phyloP scores from a whole-genome alignment of 2,888 invertebrate genomes.

The Drosophila rellima region DNA sequence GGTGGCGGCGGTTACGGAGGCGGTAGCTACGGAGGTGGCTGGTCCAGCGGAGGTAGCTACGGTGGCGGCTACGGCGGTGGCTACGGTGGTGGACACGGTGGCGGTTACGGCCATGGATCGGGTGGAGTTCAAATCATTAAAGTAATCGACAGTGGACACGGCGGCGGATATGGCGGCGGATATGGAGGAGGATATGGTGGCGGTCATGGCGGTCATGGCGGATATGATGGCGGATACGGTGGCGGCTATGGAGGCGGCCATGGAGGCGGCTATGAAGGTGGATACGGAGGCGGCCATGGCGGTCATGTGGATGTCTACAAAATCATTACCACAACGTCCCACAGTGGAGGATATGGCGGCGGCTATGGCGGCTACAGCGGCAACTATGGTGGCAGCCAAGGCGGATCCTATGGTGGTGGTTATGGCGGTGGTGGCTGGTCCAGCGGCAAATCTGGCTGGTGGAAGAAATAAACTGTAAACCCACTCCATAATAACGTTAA shows the following conservation, averaged over 20 bases:
- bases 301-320: conserved; percentile 56
- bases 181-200: conserved; percentile 33
- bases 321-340: conserved; percentile 47
- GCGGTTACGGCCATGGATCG: conserved; percentile 36
- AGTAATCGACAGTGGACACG: conserved; percentile 32
- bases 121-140: conserved; percentile 44
- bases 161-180: conserved; percentile 37
- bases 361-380: conserved; percentile 47
- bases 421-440: conserved; percentile 26
- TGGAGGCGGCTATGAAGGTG: conserved; percentile 32
- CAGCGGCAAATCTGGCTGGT: conserved; percentile 65
- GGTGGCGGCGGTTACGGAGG: conserved; percentile 42
- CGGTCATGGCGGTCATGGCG: conserved; percentile 16
- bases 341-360: conserved; percentile 40
- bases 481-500: conserved; percentile 3
- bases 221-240: conserved; percentile 21
- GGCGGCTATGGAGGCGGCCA: conserved; percentile 37
- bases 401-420: conserved; percentile 9
- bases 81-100: conserved; percentile 30
- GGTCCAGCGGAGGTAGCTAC: conserved; percentile 19
- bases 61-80: conserved; percentile 22
- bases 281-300: conserved; percentile 34
- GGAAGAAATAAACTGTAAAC: conserved; percentile 65
- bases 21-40: conserved; percentile 26
- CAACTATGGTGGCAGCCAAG: conserved; percentile 22